Evolutionary conservation across 2,888 invertebrate genomes (phyloP).

Genomic region (Sesia apiformis): DNA sequence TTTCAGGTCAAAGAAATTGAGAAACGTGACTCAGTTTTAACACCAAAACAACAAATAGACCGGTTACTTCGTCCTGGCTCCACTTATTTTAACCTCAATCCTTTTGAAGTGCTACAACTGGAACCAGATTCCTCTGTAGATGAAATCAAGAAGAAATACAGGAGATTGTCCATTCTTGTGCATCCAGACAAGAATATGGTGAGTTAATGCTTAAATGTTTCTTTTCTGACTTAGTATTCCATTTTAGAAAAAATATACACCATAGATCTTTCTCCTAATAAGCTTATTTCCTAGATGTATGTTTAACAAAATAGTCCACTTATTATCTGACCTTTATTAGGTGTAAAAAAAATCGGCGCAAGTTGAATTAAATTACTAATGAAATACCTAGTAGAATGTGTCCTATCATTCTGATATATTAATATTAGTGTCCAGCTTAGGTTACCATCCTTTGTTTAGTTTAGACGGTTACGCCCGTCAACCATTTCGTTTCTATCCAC

Average conservation of each 20-base stretch:
- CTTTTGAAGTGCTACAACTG: constrained; percentile 92
- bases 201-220: constrained; percentile 16
- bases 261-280: too few species aligned
- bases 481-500: constrained; percentile 69
- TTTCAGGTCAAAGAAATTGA: constrained; percentile 98
- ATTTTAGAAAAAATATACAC: too few species aligned
- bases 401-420: too few species aligned
- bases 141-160: constrained; percentile 97
- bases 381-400: too few species aligned
- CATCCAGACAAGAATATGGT: constrained; percentile 98
- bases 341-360: too few species aligned
- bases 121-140: constrained; percentile 93
- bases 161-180: constrained; percentile 95
- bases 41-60: constrained; percentile 97
- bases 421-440: too few species aligned
- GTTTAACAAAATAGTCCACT: too few species aligned
- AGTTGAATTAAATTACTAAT: too few species aligned
- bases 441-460: constrained; percentile 22
- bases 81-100: constrained; percentile 99
- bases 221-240: too few species aligned
- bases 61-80: constrained; percentile 96
- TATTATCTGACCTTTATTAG: too few species aligned
- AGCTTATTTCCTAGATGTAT: too few species aligned
- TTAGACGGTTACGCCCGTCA: constrained; percentile 71
- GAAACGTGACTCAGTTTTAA: constrained; percentile 96